Base-by-base conservation (phyloP, 2,113 vertebrate species). In the Bos taurus region DNA sequence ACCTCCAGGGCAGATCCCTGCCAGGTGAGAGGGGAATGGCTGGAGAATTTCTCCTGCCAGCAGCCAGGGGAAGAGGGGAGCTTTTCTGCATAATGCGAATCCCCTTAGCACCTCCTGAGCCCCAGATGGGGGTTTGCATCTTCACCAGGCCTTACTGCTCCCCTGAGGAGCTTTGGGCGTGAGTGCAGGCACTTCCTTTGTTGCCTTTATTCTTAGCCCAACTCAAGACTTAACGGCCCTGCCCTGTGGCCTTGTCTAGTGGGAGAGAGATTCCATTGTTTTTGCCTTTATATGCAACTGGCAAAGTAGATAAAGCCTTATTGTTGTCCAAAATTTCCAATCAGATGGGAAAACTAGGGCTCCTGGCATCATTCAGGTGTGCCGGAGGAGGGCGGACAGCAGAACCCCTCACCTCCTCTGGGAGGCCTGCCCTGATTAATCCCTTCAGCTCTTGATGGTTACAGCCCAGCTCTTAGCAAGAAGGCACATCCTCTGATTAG, bases 61-160 rank as follows among this genome's bases (percentile, higher is more conserved):
- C 89, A 56, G 8, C 26, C n/a, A 25, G 6, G 50, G 1, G 13
- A n/a, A 0, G 2, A 25, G 50, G 81, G 86, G 13, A 6, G 88
- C 83, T 88, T 40, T 50, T 46, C 90, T 94, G 74, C 40, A 2
- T 25, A 40, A 80, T 12, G 10, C 19, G 33, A 52, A 10, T 30
- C 71, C 90, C 78, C 30, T 2, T 71, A 0, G 5, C 1, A 36
- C 87, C 97, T 80, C 5, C 13, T 14, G 97, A 81, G 23, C 96
- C 74, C 71, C 77, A 9, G 7, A 0, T 11, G 46, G 83, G 92
- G 36, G 89, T 97, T 94, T 96, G 80, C 86, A 71, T 94, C 94
- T 98, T 97, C 71, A 23, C 16, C 1, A 11, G 46, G 95, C 84
- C 97, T 97, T 33, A 28, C 19, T 25, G 7, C 95, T 98, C 92